Base-by-base conservation (phyloP, 2,797 vertebrate genomes). In the Lepidocolaptes lacrymiger region DNA sequence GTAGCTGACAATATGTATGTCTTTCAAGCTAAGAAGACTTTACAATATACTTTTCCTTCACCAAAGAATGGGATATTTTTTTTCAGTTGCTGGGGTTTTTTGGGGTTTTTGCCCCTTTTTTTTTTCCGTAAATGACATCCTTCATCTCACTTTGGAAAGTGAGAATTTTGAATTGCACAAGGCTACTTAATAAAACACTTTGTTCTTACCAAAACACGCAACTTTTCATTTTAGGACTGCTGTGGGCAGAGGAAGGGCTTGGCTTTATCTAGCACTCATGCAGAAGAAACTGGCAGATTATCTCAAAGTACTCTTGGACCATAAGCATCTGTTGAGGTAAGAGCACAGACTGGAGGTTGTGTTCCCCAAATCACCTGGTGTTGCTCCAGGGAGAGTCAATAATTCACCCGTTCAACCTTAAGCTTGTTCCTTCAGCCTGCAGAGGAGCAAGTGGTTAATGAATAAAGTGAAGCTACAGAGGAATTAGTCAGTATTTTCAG, bases 241-340 rank as follows among this genome's bases (percentile, higher is more conserved):
- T 68, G 96, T 99, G 88, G 99, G 99, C 56, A 98, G 98, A 98
- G 99, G 97, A 67, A 98, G 99, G 95, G 99, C 99, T 21, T 99
- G 99, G 99, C 98, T 99, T 62, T 99, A 99, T 97, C 98, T 99
- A 88, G 99, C 99, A 4, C 98, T 99, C 44, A 99, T 99, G 99
- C 99, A 99, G 96, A 99, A 99, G 97, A 99, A 99, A 92, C 96
- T 99, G 77, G 99, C 99, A 1, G 99, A 99, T 96, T 99, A 99
- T 77, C 98, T 99, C 97, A 99, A 99, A 97, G 98, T 98, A 41
- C 98, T 99, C 46, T 97, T 99, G 97, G 99, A 99, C 94, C 98
- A 98, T 85, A 99, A 98, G 89, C 98, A 99, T 88, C 98, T 99
- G 30, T 97, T 99, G 92, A 98, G 98, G 99, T 85, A 95, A 84